Percentiles rank a stretch among this genome's conserved stretches.
phyloP scores from a whole-genome alignment of 2,797 vertebrate genomes.

The Anguilla marmorata region DNA sequence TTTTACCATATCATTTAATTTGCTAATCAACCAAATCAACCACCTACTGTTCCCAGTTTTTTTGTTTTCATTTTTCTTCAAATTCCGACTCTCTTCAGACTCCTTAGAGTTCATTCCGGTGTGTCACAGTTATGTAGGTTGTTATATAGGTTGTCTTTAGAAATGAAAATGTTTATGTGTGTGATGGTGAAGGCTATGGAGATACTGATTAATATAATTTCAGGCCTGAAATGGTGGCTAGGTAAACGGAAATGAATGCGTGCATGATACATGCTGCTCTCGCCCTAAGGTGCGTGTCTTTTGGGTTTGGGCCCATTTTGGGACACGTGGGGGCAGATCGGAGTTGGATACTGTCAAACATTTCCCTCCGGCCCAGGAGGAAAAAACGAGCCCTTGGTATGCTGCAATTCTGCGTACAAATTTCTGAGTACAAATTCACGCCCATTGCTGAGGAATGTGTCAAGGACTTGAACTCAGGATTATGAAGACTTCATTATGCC shows the following conservation, averaged over 20 bases:
- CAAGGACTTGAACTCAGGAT: not conserved
- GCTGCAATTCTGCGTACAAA: not conserved
- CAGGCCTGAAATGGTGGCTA: not conserved
- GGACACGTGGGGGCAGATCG: not conserved
- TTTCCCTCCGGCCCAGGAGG: not conserved
- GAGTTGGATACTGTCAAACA: too few species aligned
- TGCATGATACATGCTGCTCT: not conserved
- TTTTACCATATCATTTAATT: conserved; percentile 28
- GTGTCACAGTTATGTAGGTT: not conserved
- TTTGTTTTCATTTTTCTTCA: not conserved
- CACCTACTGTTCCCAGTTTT: not conserved
- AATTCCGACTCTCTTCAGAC: not conserved
- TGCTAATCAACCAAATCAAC: conserved; percentile 6
- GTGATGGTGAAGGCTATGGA: not conserved
- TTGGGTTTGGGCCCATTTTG: not conserved
- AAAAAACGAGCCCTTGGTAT: not conserved
- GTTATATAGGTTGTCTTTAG: not conserved
- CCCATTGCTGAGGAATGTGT: not conserved
- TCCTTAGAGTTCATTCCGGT: not conserved
- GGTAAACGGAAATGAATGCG: not conserved
- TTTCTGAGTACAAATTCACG: not conserved
- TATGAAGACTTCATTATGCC: not conserved
- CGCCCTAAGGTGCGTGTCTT: not conserved
- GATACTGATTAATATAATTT: not conserved
- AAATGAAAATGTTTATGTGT: not conserved